Base-by-base conservation (phyloP, 1,140 invertebrate species). In the Drosophila sturtevanti region DNA sequence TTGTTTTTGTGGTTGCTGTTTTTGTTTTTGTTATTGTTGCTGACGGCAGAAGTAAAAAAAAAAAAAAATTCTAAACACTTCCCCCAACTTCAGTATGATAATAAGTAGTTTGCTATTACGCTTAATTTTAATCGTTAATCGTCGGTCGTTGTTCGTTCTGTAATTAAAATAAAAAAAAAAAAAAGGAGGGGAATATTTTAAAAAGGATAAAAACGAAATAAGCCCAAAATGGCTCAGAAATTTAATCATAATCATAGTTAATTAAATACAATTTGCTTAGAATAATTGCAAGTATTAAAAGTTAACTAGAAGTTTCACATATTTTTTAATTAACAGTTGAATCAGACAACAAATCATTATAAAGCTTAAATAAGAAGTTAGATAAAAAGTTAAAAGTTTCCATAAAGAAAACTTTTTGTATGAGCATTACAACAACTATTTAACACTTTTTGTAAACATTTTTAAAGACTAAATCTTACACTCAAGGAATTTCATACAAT, bases 141-240 rank as follows among this genome's bases (percentile, higher is more conserved):
- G 84, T 85, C 54, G 79, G 77, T 86, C 81, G 81, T 85, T 77
- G 81, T 86, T 85, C 79, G 82, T 87, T 87, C 82, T 87, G 84
- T 58, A 87, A 87, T 71, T 89, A 66, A 72, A 67, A 63, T 37
- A 54, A 44, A 56, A 61, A 81, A 87, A 62, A 61, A 22, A 68
- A 58, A 65, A 71, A 22, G 51, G 51, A 31, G 54, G 34, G 58
- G 21, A 52, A 14, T 58, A 22, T 54, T 58, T 34, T 11, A 59
- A 56, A 38, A 16, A n/a, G 24, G 11, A 54, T 31, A 27, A 27
- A 27, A 7, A 16, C 12, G 11, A 11, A n/a, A 22, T 22, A 22
- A 22, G 12, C 4, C 22, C 11, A 24, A 11, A 18, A 56, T 48
- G 16, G 21, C 16, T 16, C 41, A 48, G 10, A 48, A 21, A 16